Percentiles rank a stretch among this genome's conserved stretches.
These are phyloP conservation scores for Diachasma alloeum DNA, from an alignment of 1,140 invertebrate genomes.

Conservation along the genomic window DNA sequence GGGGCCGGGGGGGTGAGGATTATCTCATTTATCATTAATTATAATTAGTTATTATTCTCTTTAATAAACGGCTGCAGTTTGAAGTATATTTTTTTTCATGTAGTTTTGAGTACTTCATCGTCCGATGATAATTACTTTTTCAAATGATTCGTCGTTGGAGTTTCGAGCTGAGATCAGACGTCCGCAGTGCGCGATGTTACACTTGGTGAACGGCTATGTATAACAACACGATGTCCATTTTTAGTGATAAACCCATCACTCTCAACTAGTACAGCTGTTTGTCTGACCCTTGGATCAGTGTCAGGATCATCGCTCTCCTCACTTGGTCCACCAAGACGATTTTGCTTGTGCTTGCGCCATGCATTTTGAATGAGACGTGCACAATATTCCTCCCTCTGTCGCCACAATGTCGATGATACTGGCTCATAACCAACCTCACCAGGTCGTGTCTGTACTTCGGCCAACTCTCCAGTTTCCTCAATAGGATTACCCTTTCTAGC, in stretches of 20 bases:
- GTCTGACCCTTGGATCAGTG: constrained; percentile 62
- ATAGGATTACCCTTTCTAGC: constrained; percentile 93
- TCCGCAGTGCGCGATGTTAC: constrained; percentile 81
- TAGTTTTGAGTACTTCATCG: not conserved
- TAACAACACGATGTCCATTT: constrained; percentile 88
- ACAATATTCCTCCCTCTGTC: constrained; percentile 95
- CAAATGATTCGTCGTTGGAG: not conserved
- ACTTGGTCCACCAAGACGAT: constrained; percentile 66
- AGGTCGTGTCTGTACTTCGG: constrained; percentile 77
- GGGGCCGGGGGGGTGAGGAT: not conserved
- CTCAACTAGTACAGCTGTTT: constrained; percentile 83
- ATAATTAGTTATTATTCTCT: not conserved
- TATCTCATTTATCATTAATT: not conserved
- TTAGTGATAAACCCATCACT: constrained; percentile 83
- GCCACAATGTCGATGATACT: constrained; percentile 91
- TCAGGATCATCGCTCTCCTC: constrained; percentile 64
- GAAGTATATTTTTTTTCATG: not conserved
- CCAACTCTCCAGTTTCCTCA: constrained; percentile 85
- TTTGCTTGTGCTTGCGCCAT: constrained; percentile 86
- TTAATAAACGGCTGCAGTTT: constrained; percentile 20
- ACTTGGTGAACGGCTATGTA: constrained; percentile 84
- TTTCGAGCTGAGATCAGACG: constrained; percentile 71
- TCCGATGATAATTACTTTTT: not conserved
- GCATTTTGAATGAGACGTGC: constrained; percentile 93
- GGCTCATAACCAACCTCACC: constrained; percentile 90